Percentiles rank a stretch among this genome's conserved stretches.
Evolutionary conservation across 1,140 invertebrate genomes (phyloP).

Genomic region (Saccostrea cuccullata): DNA sequence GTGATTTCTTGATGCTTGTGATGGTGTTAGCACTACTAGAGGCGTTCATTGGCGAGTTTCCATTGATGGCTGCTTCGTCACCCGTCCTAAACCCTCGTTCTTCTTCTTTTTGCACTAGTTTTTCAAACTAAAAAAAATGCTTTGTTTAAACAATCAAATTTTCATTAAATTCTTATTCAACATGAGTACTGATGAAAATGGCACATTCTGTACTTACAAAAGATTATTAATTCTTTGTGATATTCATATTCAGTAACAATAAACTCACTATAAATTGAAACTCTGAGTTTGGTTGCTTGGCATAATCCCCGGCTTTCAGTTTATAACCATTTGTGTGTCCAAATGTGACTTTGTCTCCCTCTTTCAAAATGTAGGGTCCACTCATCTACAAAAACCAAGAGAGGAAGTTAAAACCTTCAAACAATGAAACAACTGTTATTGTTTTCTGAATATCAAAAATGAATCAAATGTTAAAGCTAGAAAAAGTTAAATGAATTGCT

Average conservation of each 20-base stretch:
- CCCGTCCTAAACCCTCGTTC: slow-evolving; percentile 2
- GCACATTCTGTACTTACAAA: no score
- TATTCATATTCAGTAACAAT: no score
- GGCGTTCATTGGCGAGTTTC: not conserved
- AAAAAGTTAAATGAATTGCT: no score
- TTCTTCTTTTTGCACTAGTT: slow-evolving; percentile 34
- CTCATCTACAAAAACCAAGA: slow-evolving; percentile 36
- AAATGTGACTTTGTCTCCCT: slow-evolving; percentile 77
- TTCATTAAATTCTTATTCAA: no score
- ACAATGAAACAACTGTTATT: not conserved
- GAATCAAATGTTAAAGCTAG: no score
- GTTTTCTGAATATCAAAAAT: no score
- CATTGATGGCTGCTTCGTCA: slow-evolving; percentile 16
- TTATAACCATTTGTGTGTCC: slow-evolving; percentile 78
- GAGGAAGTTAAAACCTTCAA: slow-evolving; percentile 34
- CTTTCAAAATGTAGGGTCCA: slow-evolving; percentile 59
- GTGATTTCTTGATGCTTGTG: slow-evolving; percentile 2
- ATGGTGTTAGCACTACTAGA: slow-evolving; percentile 7
- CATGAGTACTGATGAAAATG: no score
- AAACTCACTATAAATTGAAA: slow-evolving; percentile 73
- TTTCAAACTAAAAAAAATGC: slow-evolving; percentile 44
- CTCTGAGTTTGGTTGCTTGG: slow-evolving; percentile 74
- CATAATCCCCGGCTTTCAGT: slow-evolving; percentile 74
- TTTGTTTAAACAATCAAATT: no score
- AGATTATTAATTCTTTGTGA: no score